Conservation (phyloP, 2,113 vertebrate genomes). For the Xenus cinereus region DNA sequence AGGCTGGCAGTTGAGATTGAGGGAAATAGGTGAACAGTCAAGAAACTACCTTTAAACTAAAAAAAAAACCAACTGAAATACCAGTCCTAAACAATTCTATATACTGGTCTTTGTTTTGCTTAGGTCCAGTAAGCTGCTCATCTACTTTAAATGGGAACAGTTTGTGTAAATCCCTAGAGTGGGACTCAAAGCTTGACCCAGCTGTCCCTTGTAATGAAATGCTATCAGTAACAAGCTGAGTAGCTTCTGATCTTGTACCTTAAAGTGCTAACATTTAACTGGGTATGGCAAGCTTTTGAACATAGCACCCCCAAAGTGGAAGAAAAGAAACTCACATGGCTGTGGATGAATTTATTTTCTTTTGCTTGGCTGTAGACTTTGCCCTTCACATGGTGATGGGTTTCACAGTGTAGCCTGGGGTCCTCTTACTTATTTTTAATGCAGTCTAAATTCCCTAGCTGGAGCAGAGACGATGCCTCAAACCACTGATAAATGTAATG, state of each 20-base stretch:
- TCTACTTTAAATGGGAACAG: not conserved
- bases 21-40: not conserved
- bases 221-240: slow-evolving; percentile 4
- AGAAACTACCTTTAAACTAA: not conserved
- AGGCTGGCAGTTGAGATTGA: not conserved
- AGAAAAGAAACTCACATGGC: not conserved
- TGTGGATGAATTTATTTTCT: not conserved
- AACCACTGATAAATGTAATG: not conserved
- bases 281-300: not conserved
- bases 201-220: slow-evolving; percentile 22
- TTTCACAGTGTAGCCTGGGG: not conserved
- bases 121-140: not conserved
- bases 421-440: not conserved
- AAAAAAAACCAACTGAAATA: not conserved
- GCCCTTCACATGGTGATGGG: not conserved
- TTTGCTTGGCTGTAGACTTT: not conserved
- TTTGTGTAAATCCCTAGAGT: not conserved
- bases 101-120: not conserved
- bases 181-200: not conserved
- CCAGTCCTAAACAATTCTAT: not conserved
- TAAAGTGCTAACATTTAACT: not conserved
- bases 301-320: not conserved
- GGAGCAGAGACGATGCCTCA: not conserved
- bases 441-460: not conserved
- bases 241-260: not conserved